Percentiles rank a stretch among this genome's conserved stretches.
Evolutionary conservation across 2,113 vertebrate genomes (phyloP).

Genomic region (Chaetodon auriga): DNA sequence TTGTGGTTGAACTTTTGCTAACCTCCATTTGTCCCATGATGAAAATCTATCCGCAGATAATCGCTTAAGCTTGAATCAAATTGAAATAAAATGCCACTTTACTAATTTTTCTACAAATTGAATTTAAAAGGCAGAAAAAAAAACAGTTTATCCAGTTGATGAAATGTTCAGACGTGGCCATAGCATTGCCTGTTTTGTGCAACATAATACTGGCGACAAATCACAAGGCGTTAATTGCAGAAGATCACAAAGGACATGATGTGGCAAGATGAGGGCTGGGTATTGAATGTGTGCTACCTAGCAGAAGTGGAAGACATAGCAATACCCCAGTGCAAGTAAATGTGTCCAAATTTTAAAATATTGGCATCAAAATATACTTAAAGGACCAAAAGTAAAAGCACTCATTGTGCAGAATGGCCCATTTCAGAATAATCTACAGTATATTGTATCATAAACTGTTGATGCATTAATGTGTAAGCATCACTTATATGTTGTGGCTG

Average conservation of each 20-base stretch:
- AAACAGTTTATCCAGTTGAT: neutral
- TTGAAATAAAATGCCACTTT: neutral
- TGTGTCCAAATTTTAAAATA: no score
- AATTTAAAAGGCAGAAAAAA: neutral
- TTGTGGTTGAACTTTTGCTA: conserved; percentile 4
- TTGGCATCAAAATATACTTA: no score
- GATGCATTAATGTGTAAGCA: neutral
- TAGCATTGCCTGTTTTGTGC: neutral
- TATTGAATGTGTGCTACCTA: no score
- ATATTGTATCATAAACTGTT: neutral
- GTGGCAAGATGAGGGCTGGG: neutral
- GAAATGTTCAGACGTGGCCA: neutral
- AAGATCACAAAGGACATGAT: neutral
- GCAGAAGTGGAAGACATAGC: no score
- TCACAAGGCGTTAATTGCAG: neutral
- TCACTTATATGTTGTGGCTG: neutral
- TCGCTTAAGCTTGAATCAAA: neutral
- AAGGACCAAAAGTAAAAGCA: no score
- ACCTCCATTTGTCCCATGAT: conserved; percentile 5
- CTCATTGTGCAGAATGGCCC: no score
- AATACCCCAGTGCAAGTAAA: no score
- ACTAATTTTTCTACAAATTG: neutral
- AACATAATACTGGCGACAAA: neutral
- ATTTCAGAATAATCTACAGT: no score
- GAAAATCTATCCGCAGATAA: neutral